Percentiles rank a stretch among this genome's conserved stretches.
These are phyloP conservation scores for Goniozus legneri DNA, from an alignment of 1,140 invertebrate genomes.

Conservation along the genomic window DNA sequence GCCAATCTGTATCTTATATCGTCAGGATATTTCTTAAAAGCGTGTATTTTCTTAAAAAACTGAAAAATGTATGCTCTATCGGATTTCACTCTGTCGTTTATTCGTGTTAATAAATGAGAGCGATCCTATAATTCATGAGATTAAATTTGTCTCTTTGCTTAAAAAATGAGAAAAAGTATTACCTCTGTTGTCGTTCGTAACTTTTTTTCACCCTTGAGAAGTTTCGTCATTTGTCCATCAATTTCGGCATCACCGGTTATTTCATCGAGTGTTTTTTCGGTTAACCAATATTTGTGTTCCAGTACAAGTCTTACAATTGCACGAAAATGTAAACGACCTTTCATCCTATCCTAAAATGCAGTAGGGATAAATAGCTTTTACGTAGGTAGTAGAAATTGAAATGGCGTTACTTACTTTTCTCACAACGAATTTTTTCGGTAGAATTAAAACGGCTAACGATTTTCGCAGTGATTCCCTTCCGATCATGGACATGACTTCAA, in stretches of 20 bases:
- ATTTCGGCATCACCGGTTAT: conserved; percentile 55
- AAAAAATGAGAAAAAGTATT: conserved; percentile 28
- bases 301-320: conserved; percentile 56
- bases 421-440: too few relatives aligned
- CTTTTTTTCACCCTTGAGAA: conserved; percentile 41
- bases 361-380: too few relatives aligned
- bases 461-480: too few relatives aligned
- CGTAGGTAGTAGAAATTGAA: too few relatives aligned
- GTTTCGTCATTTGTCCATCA: conserved; percentile 52
- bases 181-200: conserved; percentile 52
- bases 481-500: too few relatives aligned
- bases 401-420: too few relatives aligned
- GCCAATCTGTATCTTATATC: conserved; percentile 56
- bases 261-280: conserved; percentile 47
- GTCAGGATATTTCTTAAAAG: conserved; percentile 40
- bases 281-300: conserved; percentile 57
- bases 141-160: conserved; percentile 55
- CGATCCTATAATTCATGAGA: conserved; percentile 35
- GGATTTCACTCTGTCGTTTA: conserved; percentile 15
- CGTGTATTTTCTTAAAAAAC: conserved; percentile 26
- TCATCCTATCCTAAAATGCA: conserved; percentile 40
- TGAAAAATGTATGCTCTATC: conserved; percentile 23
- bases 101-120: conserved; percentile 24
- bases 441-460: too few relatives aligned
- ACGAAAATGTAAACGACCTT: conserved; percentile 56